Base-by-base conservation (phyloP, 2,797 vertebrate genomes). In the Lepus townsendii region DNA sequence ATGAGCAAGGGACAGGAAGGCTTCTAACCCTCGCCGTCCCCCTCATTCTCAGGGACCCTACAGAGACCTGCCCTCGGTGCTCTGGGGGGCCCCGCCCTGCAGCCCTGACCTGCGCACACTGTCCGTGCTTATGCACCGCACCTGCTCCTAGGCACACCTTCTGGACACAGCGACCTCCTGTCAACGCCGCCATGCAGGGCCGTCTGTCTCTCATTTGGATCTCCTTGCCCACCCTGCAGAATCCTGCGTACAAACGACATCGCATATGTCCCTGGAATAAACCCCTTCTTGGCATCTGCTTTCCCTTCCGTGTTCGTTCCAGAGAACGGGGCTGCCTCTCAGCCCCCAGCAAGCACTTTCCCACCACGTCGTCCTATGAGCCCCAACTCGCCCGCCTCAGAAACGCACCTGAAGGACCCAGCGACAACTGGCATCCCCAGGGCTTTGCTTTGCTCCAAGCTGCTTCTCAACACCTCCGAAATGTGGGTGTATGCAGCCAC, bases 261-360 rank as follows among this genome's bases (percentile, higher is more conserved):
- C 11, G 22, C 54, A 52, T 2, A 8, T 35, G 20, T 76, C 87
- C 62, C 57, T n/a, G 12, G 11, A 38, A 19, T n/a, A 22, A 83
- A 72, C 42, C 72, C 76, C 22, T 57, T 20, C 20, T 17, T 10
- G 17, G 75, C n/a, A 26, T 54, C 90, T 22, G 27, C 69, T 62
- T 90, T 38, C 80, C 24, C 42, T 68, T 38, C 19, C 17, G 0
- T 0, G 22, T 13, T 65, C 42, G n/a, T 83, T 50, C 62, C 47
- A 52, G 66, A 54, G 27, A 42, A 10, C 0, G 0, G n/a, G 26
- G 54, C n/a, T 75, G n/a, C 17, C n/a, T 65, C 3, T 1, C 35
- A 69, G 47, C 3, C 87, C 52, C 30, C 63, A 84, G 42, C 8
- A 68, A 26, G 54, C 27, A 5, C 10, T 20, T 24, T 77, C 11